These are phyloP conservation scores for Symphodus melops DNA, from an alignment of 2,113 vertebrate species.

Conservation along the genomic window DNA sequence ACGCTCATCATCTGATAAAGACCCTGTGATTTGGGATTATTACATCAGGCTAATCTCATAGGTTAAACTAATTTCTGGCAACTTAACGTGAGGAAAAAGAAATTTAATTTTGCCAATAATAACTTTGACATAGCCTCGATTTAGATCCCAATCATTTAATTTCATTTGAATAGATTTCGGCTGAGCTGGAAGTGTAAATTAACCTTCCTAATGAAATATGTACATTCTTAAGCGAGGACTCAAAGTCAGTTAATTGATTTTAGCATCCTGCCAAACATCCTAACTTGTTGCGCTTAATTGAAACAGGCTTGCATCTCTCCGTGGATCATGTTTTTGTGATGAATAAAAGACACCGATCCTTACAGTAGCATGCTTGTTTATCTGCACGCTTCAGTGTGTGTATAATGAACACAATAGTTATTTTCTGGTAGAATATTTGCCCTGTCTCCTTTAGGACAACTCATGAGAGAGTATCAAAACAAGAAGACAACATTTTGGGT, in stretches of 20 bases:
- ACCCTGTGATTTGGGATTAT: slow-evolving; percentile 10
- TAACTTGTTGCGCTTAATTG: slow-evolving; percentile 42
- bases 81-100: slow-evolving; percentile 28
- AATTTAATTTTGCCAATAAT: slow-evolving; percentile 46
- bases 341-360: not conserved
- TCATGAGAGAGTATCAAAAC: not conserved
- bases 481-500: not conserved
- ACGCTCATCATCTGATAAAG: slow-evolving; percentile 52
- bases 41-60: slow-evolving; percentile 29
- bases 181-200: slow-evolving; percentile 52
- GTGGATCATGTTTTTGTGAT: slow-evolving; percentile 1
- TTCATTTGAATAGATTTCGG: slow-evolving; percentile 61
- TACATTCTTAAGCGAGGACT: slow-evolving; percentile 32
- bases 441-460: not conserved
- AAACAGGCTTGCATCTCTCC: slow-evolving; percentile 20
- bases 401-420: not conserved
- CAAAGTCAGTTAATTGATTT: slow-evolving; percentile 60
- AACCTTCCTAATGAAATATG: slow-evolving; percentile 44
- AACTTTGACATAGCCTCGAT: slow-evolving; percentile 40
- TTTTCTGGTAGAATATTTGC: not conserved
- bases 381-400: not conserved
- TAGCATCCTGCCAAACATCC: slow-evolving; percentile 45
- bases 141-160: slow-evolving; percentile 68
- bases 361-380: not conserved
- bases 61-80: slow-evolving; percentile 64